Evolutionary conservation across 2,113 vertebrate species (phyloP), one percentile per base, ranked within the genome.

Genomic region (Camelus bactrianus): DNA sequence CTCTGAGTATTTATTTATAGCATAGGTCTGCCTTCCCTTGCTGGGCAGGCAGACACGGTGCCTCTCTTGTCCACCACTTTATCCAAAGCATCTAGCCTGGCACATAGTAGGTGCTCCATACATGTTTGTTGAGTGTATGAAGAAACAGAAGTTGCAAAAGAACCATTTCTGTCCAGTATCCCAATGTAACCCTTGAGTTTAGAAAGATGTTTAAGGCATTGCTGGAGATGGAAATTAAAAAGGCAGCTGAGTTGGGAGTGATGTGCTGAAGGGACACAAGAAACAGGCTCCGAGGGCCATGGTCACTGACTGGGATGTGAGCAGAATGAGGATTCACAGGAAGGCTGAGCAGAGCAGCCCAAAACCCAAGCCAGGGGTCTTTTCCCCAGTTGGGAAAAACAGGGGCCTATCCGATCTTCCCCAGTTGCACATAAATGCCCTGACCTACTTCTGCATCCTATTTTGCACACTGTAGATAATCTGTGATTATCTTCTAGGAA

Each of bases 401-500:
- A 46, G 56, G 64, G 38, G 26, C 35, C 67, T 62, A 11, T 90
- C 50, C 13, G 7, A 3, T 52, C 80, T 69, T 87, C 62, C 50
- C 22, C 46, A 92, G 54, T 91, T 83, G 4, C 32, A 73, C 46
- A 30, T 3, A 65, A 92, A 82, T 52, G 8, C 11, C 42, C 65
- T 30, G 52, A 38, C 42, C 52, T 8, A 17, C n/a, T 32, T 70
- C 89, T 92, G 24, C 26, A 28, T 58, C 87, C 30, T 46, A 15
- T 56, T 67, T 77, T 72, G 13, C 54, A 75, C 60, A 32, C 20
- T 19, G 76, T 8, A 38, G 80, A 88, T 81, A 64, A 95, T 94
- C 67, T 75, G 52, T 64, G 62, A 83, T 85, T 80, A 26, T 90
- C 65, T 94, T 81, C 75, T 62, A 80, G 82, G 73, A 60, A 83